These are phyloP conservation scores for Diabrotica balteata DNA, from an alignment of 2,888 invertebrate genomes.

Conservation along the genomic window DNA sequence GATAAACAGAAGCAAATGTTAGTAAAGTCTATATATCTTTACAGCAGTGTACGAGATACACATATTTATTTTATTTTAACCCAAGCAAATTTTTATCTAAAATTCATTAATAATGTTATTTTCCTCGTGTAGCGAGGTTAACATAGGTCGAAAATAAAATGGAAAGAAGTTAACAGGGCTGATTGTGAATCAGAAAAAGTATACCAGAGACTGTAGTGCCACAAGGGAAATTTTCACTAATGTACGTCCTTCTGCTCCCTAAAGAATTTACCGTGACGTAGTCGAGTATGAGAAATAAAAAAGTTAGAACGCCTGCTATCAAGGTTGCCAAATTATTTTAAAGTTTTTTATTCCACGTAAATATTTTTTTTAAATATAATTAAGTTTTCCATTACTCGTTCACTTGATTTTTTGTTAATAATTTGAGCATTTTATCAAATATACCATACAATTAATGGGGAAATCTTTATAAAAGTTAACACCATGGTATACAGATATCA, in stretches of 20 bases:
- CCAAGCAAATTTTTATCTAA: neutral
- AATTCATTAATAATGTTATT: conserved; percentile 11
- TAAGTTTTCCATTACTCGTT: no score
- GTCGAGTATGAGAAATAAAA: conserved; percentile 23
- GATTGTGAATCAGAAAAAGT: conserved; percentile 55
- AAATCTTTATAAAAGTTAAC: no score
- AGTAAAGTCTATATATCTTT: no score
- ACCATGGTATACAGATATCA: no score
- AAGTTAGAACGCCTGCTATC: conserved; percentile 11
- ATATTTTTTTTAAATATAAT: neutral
- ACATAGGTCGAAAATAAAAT: conserved; percentile 28
- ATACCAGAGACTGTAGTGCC: conserved; percentile 44
- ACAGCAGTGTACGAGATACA: no score
- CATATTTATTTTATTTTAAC: no score
- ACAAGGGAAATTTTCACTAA: conserved; percentile 59
- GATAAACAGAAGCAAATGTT: no score
- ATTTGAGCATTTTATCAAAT: no score
- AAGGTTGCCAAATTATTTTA: conserved; percentile 14
- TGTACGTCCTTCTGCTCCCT: conserved; percentile 45
- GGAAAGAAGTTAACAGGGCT: conserved; percentile 42
- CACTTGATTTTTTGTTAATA: no score
- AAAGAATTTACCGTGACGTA: conserved; percentile 30
- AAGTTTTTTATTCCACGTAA: neutral
- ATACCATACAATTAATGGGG: no score
- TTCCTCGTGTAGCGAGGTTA: conserved; percentile 15